Base-by-base conservation (phyloP, 2,797 vertebrate species). In the Acanthurus leucopareius region DNA sequence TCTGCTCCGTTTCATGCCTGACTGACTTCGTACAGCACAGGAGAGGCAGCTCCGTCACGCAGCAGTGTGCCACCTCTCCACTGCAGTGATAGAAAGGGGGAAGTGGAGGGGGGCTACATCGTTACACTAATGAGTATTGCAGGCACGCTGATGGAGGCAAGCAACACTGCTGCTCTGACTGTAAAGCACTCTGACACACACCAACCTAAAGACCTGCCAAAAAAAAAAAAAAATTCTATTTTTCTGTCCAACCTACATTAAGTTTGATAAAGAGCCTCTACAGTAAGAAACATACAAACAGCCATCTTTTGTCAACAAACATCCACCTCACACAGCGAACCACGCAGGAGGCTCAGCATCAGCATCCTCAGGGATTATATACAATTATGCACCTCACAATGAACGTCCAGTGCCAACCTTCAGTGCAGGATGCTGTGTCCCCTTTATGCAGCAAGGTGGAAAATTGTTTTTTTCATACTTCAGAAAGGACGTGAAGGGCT, bases 11-110 rank as follows among this genome's bases (percentile, higher is more conserved):
- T 68, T 87, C 54, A 90, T 57, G 61, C 6, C 45, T 66, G 58
- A 64, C 5, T 79, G 79, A 85, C 82, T 74, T 81, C 80, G 79
- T 61, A 48, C 22, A 66, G 59, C 28, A 47, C 22, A 71, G 52
- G 22, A 81, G 74, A 61, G 63, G 48, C 45, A 64, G 15, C 44
- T 45, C 72, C 63, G 57, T 59, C 47, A 75, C 59, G 66, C 58
- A 72, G 35, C 59, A 66, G 68, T 73, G n/a, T 0, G 4, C 22
- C 61, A 77, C 52, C 58, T 67, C 51, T 69, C 47, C 59, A 66
- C 51, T 35, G 58, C 9, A 0, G 47, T 22, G 35, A 52, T 5
- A 47, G 59, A 28, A 4, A 38, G 52, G 56, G 25, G 51, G 57
- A 45, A 68, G 48, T n/a, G n/a, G n/a, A n/a, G n/a, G n/a, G n/a